phyloP scores from a whole-genome alignment of 1,140 invertebrate species.

The Drosophila funebris region DNA sequence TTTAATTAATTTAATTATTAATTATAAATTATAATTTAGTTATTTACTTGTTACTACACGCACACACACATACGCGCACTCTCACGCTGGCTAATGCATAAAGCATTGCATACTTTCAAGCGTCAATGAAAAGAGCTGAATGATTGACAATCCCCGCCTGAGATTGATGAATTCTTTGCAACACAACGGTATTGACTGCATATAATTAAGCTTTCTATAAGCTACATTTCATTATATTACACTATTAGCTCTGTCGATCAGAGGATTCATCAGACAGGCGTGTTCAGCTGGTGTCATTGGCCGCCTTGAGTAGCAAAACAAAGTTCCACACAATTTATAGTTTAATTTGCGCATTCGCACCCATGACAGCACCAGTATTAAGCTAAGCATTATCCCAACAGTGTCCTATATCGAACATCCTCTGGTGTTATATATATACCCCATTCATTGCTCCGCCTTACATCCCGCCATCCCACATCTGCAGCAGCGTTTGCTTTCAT shows the following conservation, averaged over 20 bases:
- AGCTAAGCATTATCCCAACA: conserved; percentile 41
- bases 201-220: not conserved
- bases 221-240: not conserved
- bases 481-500: conserved; percentile 40
- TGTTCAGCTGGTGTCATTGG: conserved; percentile 9
- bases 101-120: conserved; percentile 58
- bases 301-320: conserved; percentile 13
- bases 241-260: not conserved
- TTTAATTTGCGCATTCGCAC: conserved; percentile 33
- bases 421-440: conserved; percentile 29
- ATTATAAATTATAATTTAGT: conserved; percentile 36
- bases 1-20: conserved; percentile 29
- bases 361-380: conserved; percentile 57
- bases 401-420: not conserved
- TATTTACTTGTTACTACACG: conserved; percentile 57
- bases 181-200: not conserved
- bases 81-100: conserved; percentile 26
- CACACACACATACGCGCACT: conserved; percentile 28
- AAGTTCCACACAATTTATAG: conserved; percentile 40
- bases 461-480: conserved; percentile 1
- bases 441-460: conserved; percentile 12
- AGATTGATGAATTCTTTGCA: not conserved
- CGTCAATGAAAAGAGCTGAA: conserved; percentile 21
- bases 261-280: not conserved
- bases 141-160: not conserved